Base-by-base conservation (phyloP, 2,113 vertebrate species). In the Elephantulus edwardii region DNA sequence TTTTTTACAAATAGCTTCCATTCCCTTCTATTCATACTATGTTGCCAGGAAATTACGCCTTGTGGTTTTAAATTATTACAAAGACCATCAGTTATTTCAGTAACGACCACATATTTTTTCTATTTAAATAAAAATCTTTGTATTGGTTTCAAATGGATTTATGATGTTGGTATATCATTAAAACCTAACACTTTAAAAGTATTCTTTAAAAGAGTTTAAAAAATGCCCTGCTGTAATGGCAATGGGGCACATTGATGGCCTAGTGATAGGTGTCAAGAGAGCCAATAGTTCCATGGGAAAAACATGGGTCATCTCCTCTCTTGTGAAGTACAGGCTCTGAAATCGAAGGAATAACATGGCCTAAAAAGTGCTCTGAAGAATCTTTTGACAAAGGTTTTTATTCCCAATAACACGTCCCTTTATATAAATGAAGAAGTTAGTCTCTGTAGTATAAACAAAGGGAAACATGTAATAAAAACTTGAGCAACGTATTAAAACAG, bases 381-480 rank as follows among this genome's bases (percentile, higher is more conserved):
- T 6, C 30, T 74, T 90, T 6, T 52, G 64, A 81, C 4, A 68
- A 82, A 95, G 66, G 7, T 30, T 9, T 40, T 80, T 48, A 60
- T 81, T 71, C 19, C 68, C 54, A 70, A 33, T 74, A 72, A 66
- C 8, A 12, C 22, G 30, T 1, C 60, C 38, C 60, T 77, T 79
- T 90, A 42, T 94, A 26, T 91, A 92, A 91, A 82, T 60, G 81
- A 87, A 87, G 81, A 93, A 77, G 13, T 38, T 9, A 85, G 33
- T 72, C 56, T 90, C 30, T 26, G 5, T 76, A 91, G 76, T 68
- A 83, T 80, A 95, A 91, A 88, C 87, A 94, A 95, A 94, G n/a
- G 54, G 82, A 94, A 92, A 94, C 91, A 93, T 76, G 88, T 94
- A 95, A 94, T 90, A 89, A 95, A n/a, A 84, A 92, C 64, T 92